Evolutionary conservation across 2,888 invertebrate species (phyloP).

Genomic region (Eueremaeus valkanovi): DNA sequence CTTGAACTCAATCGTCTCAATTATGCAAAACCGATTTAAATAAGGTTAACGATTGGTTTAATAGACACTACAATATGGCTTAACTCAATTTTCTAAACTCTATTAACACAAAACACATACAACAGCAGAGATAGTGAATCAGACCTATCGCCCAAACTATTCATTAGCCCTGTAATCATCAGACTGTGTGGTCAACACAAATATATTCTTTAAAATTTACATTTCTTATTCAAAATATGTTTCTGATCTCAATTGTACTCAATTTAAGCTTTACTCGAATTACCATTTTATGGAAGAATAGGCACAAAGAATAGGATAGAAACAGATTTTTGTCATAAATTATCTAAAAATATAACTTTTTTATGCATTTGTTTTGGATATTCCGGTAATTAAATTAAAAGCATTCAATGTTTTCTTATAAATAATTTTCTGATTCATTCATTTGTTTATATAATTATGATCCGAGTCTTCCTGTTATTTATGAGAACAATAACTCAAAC

Average conservation of each 20-base stretch:
- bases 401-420: too few relatives aligned
- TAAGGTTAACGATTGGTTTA: conserved; percentile 30
- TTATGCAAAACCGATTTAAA: conserved; percentile 29
- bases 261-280: too few relatives aligned
- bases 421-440: background rate
- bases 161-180: background rate
- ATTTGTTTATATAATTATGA: background rate
- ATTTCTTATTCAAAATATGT: too few relatives aligned
- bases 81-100: background rate
- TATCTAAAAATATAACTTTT: too few relatives aligned
- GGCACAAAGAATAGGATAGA: too few relatives aligned
- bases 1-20: conserved; percentile 35
- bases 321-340: too few relatives aligned
- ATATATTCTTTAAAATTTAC: too few relatives aligned
- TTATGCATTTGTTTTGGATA: too few relatives aligned
- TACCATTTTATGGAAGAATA: too few relatives aligned
- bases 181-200: background rate
- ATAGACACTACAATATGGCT: conserved; percentile 12
- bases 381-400: too few relatives aligned
- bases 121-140: background rate
- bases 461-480: conserved; percentile 13
- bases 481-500: conserved; percentile 5
- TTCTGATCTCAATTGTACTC: too few relatives aligned
- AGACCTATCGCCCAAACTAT: background rate
- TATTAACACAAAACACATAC: background rate